These are phyloP conservation scores for Chiridota heheva DNA, from an alignment of 35 echinoderm and acorn worm species.

Conservation along the genomic window DNA sequence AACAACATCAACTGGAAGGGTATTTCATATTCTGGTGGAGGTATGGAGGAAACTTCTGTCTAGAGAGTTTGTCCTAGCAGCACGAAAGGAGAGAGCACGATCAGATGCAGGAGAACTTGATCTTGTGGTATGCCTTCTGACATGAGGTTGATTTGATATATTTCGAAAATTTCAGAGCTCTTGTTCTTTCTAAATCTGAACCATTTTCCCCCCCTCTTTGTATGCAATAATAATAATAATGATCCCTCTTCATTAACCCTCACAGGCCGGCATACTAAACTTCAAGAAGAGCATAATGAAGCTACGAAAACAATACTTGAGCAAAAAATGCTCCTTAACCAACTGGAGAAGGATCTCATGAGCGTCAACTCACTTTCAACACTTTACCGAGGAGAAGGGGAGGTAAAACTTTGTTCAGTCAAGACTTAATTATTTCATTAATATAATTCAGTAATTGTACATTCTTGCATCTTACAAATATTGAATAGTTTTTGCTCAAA, in stretches of 20 bases:
- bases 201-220: no score
- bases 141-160: no score
- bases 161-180: no score
- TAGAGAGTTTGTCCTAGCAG: no score
- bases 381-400: conserved; percentile 90
- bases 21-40: no score
- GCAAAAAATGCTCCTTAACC: conserved; percentile 68
- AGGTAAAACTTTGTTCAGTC: conserved; percentile 46
- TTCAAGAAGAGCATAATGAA: conserved; percentile 63
- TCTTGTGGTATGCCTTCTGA: no score
- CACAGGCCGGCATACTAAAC: conserved; percentile 58
- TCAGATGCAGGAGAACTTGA: no score
- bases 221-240: no score
- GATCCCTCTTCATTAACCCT: not conserved
- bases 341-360: conserved; percentile 82
- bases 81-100: no score
- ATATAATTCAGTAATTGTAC: not conserved
- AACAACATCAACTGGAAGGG: no score
- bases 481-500: not conserved
- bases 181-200: no score
- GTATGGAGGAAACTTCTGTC: no score
- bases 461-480: not conserved
- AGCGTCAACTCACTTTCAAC: conserved; percentile 87
- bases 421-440: not conserved
- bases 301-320: conserved; percentile 46